phyloP scores from a whole-genome alignment of 2,888 invertebrate genomes.

The Cantharis flavilabris region DNA sequence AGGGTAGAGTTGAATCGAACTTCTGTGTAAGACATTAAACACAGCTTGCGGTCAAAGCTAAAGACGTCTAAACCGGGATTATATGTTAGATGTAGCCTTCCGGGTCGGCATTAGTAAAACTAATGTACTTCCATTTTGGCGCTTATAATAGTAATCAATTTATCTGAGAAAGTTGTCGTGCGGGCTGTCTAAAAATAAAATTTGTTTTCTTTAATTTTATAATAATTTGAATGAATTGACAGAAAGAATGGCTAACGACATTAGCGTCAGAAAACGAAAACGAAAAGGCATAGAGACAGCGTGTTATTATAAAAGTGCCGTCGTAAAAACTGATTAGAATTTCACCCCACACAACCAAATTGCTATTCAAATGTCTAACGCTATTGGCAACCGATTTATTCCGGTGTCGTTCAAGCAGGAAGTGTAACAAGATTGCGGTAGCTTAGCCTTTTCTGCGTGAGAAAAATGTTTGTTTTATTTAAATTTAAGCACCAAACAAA shows the following conservation, averaged over 20 bases:
- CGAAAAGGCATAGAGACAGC: conserved; percentile 45
- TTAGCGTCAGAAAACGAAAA: conserved; percentile 37
- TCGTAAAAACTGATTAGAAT: conserved; percentile 57
- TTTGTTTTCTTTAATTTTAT: conserved; percentile 15
- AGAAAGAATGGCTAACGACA: conserved; percentile 23
- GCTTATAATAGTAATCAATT: background rate
- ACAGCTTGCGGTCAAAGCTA: conserved; percentile 13
- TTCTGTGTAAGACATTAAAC: conserved; percentile 2
- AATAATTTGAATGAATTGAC: conserved; percentile 8
- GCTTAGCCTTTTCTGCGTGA: conserved; percentile 46
- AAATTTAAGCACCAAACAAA: conserved; percentile 52
- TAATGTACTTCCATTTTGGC: background rate
- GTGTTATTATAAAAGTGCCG: conserved; percentile 53
- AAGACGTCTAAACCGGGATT: conserved; percentile 12
- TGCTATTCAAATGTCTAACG: conserved; percentile 57
- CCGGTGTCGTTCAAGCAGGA: conserved; percentile 49
- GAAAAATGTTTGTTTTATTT: conserved; percentile 57
- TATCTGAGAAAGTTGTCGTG: background rate
- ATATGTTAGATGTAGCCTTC: background rate
- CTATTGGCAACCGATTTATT: conserved; percentile 57
- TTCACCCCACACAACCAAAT: conserved; percentile 55
- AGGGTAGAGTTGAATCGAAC: background rate
- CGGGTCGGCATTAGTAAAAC: background rate
- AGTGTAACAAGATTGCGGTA: conserved; percentile 52
- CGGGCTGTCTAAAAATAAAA: background rate